phyloP scores from a whole-genome alignment of 1,140 invertebrate genomes.

The Plodia interpunctella region DNA sequence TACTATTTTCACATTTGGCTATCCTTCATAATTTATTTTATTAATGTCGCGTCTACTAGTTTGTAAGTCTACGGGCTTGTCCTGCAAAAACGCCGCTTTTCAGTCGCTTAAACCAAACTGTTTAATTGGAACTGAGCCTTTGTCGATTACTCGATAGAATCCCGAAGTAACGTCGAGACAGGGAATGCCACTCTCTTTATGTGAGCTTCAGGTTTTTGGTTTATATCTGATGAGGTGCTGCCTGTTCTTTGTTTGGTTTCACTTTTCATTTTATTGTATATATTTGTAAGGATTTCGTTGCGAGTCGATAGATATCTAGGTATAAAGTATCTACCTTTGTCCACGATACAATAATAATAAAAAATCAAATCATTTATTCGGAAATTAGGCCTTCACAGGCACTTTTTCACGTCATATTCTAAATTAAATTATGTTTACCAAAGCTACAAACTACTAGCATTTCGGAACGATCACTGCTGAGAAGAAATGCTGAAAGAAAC shows the following conservation, averaged over 20 bases:
- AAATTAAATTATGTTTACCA: too few species aligned
- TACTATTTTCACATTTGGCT: not conserved
- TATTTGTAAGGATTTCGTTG: too few species aligned
- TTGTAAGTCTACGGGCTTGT: not conserved
- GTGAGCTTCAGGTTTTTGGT: slow-evolving; percentile 3
- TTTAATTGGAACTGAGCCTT: slow-evolving; percentile 42
- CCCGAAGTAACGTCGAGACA: slow-evolving; percentile 6
- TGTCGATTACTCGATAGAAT: slow-evolving; percentile 36
- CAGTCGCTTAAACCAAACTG: slow-evolving; percentile 29
- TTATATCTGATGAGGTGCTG: slow-evolving; percentile 8
- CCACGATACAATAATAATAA: too few species aligned
- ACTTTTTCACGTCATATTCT: too few species aligned
- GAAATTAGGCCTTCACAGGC: too few species aligned
- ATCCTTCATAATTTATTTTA: not conserved
- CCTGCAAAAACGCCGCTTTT: slow-evolving; percentile 39
- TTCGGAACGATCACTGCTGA: too few species aligned
- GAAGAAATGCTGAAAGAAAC: too few species aligned
- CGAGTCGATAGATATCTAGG: too few species aligned
- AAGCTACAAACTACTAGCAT: too few species aligned
- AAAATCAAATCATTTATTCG: too few species aligned
- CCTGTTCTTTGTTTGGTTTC: not conserved
- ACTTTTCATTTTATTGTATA: not conserved
- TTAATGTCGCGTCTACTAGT: not conserved
- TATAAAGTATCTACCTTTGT: too few species aligned
- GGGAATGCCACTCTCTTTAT: slow-evolving; percentile 4